A percentile compares a stretch with the other conserved stretches of the same genome.
Evolutionary conservation across 2,113 vertebrate genomes (phyloP).

Genomic region (Athene cunicularia): DNA sequence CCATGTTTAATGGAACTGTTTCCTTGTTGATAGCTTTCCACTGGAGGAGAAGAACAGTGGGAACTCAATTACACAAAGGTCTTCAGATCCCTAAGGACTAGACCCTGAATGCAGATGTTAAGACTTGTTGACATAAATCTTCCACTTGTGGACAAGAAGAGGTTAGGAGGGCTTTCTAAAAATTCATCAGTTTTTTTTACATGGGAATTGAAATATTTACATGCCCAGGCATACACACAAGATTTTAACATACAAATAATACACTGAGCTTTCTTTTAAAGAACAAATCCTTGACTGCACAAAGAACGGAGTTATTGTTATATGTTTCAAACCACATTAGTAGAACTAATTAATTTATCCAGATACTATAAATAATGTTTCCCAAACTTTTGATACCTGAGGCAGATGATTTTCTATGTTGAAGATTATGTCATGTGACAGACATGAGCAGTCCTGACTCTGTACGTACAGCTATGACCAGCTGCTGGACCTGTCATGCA

Average conservation of each 20-base stretch:
- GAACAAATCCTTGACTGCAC: neutral
- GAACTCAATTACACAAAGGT: neutral
- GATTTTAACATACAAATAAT: neutral
- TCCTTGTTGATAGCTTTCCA: neutral
- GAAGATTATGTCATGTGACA: neutral
- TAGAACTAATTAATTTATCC: neutral
- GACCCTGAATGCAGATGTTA: neutral
- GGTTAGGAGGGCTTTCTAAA: neutral
- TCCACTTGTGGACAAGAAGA: neutral
- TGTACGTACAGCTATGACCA: neutral
- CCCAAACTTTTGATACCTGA: neutral
- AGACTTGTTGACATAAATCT: neutral
- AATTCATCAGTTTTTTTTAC: neutral
- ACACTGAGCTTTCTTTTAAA: neutral
- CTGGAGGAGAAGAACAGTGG: neutral
- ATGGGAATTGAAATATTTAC: neutral
- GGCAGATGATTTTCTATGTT: neutral
- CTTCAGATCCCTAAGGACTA: neutral
- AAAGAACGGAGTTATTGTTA: fast-evolving
- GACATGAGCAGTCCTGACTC: neutral
- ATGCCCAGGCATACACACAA: neutral
- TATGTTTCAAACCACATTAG: neutral
- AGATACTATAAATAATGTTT: neutral
- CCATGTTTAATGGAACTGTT: neutral
- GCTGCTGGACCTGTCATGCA: neutral